These are phyloP conservation scores for Druceiella hillmani DNA, from an alignment of 2,888 invertebrate genomes.

Conservation along the genomic window DNA sequence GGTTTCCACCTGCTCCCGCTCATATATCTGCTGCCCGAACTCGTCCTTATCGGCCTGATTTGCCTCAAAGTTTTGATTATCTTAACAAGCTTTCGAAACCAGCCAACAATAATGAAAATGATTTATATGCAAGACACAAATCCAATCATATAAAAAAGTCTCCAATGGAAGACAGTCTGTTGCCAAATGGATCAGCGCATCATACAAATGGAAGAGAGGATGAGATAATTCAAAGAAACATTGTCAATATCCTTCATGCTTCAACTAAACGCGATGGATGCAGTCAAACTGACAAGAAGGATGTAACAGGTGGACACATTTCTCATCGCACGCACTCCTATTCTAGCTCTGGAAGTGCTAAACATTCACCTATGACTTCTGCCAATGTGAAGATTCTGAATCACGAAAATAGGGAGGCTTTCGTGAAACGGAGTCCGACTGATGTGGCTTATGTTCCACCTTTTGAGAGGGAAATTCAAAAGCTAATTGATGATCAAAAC, in stretches of 20 bases:
- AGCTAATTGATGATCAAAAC: slow-evolving; percentile 69
- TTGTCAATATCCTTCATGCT: slow-evolving; percentile 49
- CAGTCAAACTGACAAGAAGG: slow-evolving; percentile 63
- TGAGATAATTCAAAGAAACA: slow-evolving; percentile 45
- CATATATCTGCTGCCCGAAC: slow-evolving; percentile 45
- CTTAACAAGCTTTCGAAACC: slow-evolving; percentile 49
- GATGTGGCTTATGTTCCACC: slow-evolving; percentile 56
- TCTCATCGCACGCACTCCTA: slow-evolving; percentile 46
- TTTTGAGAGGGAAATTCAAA: slow-evolving; percentile 75
- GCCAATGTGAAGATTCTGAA: slow-evolving; percentile 51
- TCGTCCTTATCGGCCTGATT: slow-evolving; percentile 50
- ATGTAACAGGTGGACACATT: slow-evolving; percentile 39
- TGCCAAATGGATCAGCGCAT: slow-evolving; percentile 35
- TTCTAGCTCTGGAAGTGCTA: slow-evolving; percentile 44
- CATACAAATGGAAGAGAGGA: slow-evolving; percentile 44
- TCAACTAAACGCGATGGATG: slow-evolving; percentile 58
- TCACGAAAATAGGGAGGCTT: slow-evolving; percentile 44
- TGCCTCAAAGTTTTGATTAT: slow-evolving; percentile 46
- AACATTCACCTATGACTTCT: slow-evolving; percentile 34
- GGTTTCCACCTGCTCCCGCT: slow-evolving; percentile 43
- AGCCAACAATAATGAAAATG: slow-evolving; percentile 34
- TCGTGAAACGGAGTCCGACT: slow-evolving; percentile 43
- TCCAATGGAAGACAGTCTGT: slow-evolving; percentile 40
- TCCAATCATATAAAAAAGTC: slow-evolving; percentile 35
- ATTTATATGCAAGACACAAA: slow-evolving; percentile 39